Evolutionary conservation across 2,888 invertebrate species (phyloP).

Genomic region (Rhimphoctona megacephalus): DNA sequence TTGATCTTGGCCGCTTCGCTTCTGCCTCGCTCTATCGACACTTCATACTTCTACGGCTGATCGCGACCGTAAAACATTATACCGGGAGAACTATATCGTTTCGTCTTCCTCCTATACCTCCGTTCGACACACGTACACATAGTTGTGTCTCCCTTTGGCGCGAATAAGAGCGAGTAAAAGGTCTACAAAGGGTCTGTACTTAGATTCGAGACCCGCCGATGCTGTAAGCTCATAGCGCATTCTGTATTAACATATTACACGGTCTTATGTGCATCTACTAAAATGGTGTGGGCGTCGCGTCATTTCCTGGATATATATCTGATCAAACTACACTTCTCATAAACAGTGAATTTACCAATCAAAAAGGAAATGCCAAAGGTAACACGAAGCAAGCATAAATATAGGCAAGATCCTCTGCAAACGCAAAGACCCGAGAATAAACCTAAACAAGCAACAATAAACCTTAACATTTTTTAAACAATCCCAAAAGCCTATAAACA

Average conservation of each 20-base stretch:
- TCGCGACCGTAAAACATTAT: slow-evolving; percentile 84
- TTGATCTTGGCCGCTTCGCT: slow-evolving; percentile 85
- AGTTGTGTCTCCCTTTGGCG: slow-evolving; percentile 28
- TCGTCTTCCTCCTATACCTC: slow-evolving; percentile 20
- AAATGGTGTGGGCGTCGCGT: slow-evolving; percentile 69
- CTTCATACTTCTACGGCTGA: slow-evolving; percentile 85
- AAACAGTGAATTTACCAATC: not conserved
- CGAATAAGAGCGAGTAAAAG: slow-evolving; percentile 43
- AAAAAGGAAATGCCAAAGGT: not conserved
- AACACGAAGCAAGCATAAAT: not conserved
- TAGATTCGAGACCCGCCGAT: slow-evolving; percentile 59
- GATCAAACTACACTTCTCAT: not conserved
- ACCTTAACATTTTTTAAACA: not conserved
- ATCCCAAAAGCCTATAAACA: not conserved
- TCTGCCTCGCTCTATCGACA: slow-evolving; percentile 85
- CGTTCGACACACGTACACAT: not conserved
- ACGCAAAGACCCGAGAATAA: not conserved
- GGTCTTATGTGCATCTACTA: slow-evolving; percentile 73
- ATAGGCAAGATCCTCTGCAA: not conserved
- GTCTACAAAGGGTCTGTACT: slow-evolving; percentile 62
- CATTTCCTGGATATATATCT: slow-evolving; percentile 36
- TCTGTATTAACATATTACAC: slow-evolving; percentile 77
- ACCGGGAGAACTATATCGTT: slow-evolving; percentile 74
- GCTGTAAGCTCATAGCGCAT: slow-evolving; percentile 70
- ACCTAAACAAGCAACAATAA: not conserved